These are phyloP conservation scores for Musca domestica DNA, from an alignment of 1,140 invertebrate genomes.

Conservation along the genomic window DNA sequence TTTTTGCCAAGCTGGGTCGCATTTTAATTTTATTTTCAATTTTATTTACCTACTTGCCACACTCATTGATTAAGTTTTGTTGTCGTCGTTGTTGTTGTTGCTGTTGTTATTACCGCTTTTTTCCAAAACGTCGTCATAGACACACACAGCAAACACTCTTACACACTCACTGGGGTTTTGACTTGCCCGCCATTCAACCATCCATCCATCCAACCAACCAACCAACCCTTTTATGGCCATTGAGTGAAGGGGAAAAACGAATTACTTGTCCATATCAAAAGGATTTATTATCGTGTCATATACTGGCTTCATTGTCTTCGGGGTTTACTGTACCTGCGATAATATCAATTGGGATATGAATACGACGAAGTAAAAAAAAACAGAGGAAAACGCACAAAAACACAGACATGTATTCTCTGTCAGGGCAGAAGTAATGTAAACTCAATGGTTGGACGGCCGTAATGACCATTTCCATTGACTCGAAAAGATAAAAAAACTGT, in stretches of 20 bases:
- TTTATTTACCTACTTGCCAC: background rate
- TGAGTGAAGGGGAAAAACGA: background rate
- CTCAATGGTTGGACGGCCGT: too few relatives aligned
- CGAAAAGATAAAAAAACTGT: too few relatives aligned
- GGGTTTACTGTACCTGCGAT: background rate
- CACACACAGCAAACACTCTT: background rate
- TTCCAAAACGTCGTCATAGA: background rate
- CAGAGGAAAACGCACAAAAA: background rate
- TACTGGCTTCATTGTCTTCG: background rate
- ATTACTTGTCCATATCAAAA: background rate
- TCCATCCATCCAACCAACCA: background rate
- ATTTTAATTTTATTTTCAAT: background rate
- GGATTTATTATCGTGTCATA: background rate
- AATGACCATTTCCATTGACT: too few relatives aligned
- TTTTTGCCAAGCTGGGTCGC: background rate
- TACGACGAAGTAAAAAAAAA: too few relatives aligned
- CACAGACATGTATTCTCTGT: too few relatives aligned
- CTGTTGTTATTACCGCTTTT: background rate
- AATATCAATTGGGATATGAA: background rate
- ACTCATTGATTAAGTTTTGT: background rate
- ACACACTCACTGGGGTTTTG: background rate
- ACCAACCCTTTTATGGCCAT: background rate
- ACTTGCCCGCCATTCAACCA: background rate
- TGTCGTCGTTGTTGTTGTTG: background rate
- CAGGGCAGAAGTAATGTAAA: too few relatives aligned